Evolutionary conservation across 2,888 invertebrate species (phyloP).

Genomic region (Perizoma flavofasciatum): DNA sequence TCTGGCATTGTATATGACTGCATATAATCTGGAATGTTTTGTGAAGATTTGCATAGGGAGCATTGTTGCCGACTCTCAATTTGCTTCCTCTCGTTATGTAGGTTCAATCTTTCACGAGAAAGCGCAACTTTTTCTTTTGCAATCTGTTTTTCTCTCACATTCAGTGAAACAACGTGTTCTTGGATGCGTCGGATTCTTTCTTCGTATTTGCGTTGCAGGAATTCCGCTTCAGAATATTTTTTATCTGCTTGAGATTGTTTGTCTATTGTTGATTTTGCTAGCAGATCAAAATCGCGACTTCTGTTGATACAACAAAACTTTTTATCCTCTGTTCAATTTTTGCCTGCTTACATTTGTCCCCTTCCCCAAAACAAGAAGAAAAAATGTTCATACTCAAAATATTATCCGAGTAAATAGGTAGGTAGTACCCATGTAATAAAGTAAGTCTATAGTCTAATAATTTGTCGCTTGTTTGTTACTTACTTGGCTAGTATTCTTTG

Average conservation of each 20-base stretch:
- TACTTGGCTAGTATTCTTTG: constrained; percentile 74
- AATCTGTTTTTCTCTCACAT: constrained; percentile 83
- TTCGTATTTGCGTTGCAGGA: constrained; percentile 81
- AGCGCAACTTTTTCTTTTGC: constrained; percentile 85
- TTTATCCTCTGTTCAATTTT: too few species aligned
- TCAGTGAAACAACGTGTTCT: constrained; percentile 80
- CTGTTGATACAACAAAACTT: constrained; percentile 43
- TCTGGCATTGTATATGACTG: constrained; percentile 53
- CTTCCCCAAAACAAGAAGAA: too few species aligned
- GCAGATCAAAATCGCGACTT: constrained; percentile 76
- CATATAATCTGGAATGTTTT: constrained; percentile 53
- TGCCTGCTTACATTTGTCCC: too few species aligned
- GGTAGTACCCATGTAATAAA: too few species aligned
- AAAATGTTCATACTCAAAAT: neutral
- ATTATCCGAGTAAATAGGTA: neutral
- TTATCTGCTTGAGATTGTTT: constrained; percentile 84
- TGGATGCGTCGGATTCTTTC: constrained; percentile 83
- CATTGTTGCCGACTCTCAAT: constrained; percentile 71
- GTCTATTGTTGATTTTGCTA: constrained; percentile 82
- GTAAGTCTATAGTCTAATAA: too few species aligned
- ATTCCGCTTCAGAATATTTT: constrained; percentile 82
- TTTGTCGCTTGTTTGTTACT: constrained; percentile 23
- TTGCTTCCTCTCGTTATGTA: constrained; percentile 81
- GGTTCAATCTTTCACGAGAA: constrained; percentile 82
- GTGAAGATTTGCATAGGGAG: constrained; percentile 68